phyloP scores from a whole-genome alignment of 1,140 invertebrate species.

The Drosophila hydei region DNA sequence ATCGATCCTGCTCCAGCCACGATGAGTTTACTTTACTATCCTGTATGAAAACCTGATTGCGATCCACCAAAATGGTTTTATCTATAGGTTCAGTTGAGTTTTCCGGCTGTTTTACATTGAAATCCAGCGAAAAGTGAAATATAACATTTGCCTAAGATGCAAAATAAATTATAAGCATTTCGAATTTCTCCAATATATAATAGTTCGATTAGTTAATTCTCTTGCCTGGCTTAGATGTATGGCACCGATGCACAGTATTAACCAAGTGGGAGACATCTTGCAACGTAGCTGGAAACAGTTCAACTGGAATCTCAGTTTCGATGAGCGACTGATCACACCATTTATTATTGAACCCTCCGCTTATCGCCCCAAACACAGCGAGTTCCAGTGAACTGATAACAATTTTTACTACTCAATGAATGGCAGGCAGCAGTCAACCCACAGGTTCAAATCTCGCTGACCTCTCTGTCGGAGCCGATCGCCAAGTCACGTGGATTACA shows the following conservation, averaged over 20 bases:
- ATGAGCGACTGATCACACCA: slow-evolving; percentile 59
- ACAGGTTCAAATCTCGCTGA: slow-evolving; percentile 6
- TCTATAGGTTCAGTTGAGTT: slow-evolving; percentile 41
- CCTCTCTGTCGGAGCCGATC: slow-evolving; percentile 9
- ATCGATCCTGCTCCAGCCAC: slow-evolving; percentile 12
- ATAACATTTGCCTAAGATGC: slow-evolving; percentile 46
- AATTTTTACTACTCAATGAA: slow-evolving; percentile 40
- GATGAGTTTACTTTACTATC: slow-evolving; percentile 17
- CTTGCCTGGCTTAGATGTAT: slow-evolving; percentile 36
- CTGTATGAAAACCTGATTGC: slow-evolving; percentile 51
- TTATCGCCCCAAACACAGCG: slow-evolving; percentile 9
- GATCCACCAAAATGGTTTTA: slow-evolving; percentile 52
- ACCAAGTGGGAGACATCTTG: slow-evolving; percentile 50
- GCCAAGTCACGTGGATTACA: slow-evolving; percentile 31
- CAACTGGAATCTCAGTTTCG: slow-evolving; percentile 36
- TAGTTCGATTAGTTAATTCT: background rate
- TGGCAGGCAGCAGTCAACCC: slow-evolving; percentile 12
- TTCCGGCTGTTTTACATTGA: slow-evolving; percentile 48
- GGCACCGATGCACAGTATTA: slow-evolving; percentile 27
- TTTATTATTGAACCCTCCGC: background rate
- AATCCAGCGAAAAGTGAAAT: slow-evolving; percentile 63
- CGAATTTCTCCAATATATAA: background rate
- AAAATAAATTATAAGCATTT: background rate
- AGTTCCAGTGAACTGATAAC: slow-evolving; percentile 30
- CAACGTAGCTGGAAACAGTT: slow-evolving; percentile 34